Conservation (phyloP, 37 sponge, comb jelly and placozoan genomes). For the Haliclona indistincta region DNA sequence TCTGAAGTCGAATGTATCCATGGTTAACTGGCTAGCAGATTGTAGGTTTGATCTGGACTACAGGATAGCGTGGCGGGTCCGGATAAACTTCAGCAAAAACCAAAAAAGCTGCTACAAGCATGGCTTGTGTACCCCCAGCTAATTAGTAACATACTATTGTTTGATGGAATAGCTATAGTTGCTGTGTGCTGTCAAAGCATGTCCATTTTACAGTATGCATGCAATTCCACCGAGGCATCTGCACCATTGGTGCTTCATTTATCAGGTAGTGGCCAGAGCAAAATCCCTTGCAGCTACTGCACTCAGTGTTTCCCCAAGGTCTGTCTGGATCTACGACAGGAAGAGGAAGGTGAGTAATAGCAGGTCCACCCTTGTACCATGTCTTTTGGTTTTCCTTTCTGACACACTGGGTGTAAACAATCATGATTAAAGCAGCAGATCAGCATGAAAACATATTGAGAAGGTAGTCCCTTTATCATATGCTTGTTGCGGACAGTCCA, state of each 20-base stretch:
- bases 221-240: too few relatives aligned
- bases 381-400: neutral
- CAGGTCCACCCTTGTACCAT: conserved; percentile 13
- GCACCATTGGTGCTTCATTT: neutral
- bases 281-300: neutral
- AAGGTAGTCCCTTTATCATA: conserved; percentile 19
- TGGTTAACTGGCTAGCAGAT: too few relatives aligned
- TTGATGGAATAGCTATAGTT: too few relatives aligned
- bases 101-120: too few relatives aligned
- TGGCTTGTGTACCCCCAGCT: neutral
- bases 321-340: conserved; percentile 9
- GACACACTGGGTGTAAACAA: conserved; percentile 25
- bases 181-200: too few relatives aligned
- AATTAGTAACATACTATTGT: neutral
- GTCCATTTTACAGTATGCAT: too few relatives aligned
- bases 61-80: too few relatives aligned
- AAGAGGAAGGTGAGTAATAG: neutral
- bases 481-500: conserved; percentile 26
- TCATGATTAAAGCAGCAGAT: conserved; percentile 24
- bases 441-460: conserved; percentile 23
- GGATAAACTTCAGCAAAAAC: too few relatives aligned
- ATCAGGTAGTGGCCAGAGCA: conserved; percentile 17
- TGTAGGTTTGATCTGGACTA: too few relatives aligned
- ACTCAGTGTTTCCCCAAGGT: conserved; percentile 1
- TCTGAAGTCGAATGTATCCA: too few relatives aligned